Conservation (phyloP, 2,888 invertebrate species). For the Chloroclystis v-ata region DNA sequence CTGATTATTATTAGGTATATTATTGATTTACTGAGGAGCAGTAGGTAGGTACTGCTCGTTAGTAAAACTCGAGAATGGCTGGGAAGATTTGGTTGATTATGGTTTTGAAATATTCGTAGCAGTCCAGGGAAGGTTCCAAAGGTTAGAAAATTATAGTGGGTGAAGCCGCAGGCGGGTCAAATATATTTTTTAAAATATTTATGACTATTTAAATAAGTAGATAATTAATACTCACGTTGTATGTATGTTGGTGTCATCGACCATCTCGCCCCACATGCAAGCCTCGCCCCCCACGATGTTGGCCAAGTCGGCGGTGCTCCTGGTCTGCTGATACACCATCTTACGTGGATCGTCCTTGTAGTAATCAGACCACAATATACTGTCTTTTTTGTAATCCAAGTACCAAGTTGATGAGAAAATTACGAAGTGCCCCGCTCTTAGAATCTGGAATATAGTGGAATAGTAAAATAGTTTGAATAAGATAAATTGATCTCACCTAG, state of each 20-base stretch:
- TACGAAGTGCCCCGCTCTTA: constrained; percentile 73
- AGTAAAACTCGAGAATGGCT: no score
- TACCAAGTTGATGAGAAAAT: constrained; percentile 92
- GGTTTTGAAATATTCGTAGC: no score
- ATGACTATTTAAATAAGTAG: no score
- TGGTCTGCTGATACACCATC: constrained; percentile 50
- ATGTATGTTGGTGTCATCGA: constrained; percentile 80
- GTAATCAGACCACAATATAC: constrained; percentile 83
- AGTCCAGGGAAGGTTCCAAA: no score
- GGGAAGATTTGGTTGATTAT: no score
- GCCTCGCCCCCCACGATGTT: constrained; percentile 91
- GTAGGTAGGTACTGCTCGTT: no score
- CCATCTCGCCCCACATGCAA: constrained; percentile 92
- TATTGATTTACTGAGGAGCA: no score
- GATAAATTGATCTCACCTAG: no score
- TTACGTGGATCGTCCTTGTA: constrained; percentile 83
- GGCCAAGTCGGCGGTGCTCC: constrained; percentile 66
- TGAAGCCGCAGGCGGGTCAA: no score
- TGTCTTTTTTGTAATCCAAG: constrained; percentile 83
- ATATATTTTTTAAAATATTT: no score
- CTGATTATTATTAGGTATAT: no score
- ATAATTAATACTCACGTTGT: constrained; percentile 40
- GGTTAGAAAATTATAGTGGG: no score
- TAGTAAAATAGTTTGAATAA: not conserved
- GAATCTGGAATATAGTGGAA: constrained; percentile 20